phyloP scores from a whole-genome alignment of 2,797 vertebrate genomes.

The Argyrosomus regius region DNA sequence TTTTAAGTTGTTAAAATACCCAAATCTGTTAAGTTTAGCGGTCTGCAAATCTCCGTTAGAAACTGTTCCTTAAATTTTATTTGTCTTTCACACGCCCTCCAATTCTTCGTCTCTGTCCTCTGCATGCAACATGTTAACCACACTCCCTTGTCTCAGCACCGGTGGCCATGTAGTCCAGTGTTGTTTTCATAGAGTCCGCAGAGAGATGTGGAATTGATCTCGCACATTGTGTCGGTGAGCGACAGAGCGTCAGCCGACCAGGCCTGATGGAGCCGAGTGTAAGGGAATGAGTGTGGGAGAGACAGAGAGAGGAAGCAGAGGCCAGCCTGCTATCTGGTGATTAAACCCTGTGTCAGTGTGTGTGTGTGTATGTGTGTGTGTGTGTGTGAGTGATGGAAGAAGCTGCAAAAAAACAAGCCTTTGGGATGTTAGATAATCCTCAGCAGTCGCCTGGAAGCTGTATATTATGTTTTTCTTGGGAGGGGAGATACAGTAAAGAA shows the following conservation, averaged over 20 bases:
- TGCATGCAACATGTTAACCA: not conserved
- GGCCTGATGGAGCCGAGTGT: constrained; percentile 38
- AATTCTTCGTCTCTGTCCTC: not conserved
- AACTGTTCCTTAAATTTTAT: not conserved
- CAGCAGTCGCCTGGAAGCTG: constrained; percentile 31
- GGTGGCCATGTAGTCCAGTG: constrained; percentile 5
- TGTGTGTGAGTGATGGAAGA: constrained; percentile 30
- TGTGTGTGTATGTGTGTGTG: constrained; percentile 4
- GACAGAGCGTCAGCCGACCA: constrained; percentile 4
- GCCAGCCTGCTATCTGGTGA: constrained; percentile 68
- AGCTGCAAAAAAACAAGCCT: constrained; percentile 50
- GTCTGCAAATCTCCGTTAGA: not conserved
- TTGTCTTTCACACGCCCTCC: not conserved
- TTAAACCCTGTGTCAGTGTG: constrained; percentile 51
- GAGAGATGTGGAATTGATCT: constrained; percentile 51
- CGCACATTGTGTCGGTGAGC: constrained; percentile 41
- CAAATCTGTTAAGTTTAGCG: no score
- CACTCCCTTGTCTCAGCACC: not conserved
- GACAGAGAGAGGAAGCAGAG: constrained; percentile 60
- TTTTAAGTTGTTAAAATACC: no score
- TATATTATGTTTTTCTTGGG: constrained; percentile 8
- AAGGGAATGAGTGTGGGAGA: constrained; percentile 54
- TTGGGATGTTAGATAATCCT: constrained; percentile 60
- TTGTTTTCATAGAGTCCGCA: constrained; percentile 46
- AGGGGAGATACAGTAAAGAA: constrained; percentile 10